Base-by-base conservation (phyloP, 2,797 vertebrate species). In the Mus minutoides region DNA sequence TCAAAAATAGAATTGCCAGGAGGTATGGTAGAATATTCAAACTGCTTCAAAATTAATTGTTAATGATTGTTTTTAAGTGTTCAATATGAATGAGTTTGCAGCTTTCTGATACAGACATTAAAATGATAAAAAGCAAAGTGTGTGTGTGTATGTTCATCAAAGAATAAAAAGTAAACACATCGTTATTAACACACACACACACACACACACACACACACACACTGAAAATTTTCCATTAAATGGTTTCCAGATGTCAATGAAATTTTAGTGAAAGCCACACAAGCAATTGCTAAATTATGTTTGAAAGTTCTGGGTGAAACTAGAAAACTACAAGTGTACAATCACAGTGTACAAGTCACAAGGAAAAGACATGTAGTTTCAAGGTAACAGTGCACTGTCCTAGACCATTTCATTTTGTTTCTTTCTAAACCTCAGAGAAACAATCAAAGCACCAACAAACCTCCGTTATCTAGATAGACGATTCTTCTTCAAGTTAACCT, bases 181-280 rank as follows among this genome's bases (percentile, higher is more conserved):
- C 37, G n/a, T 37, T 37, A 71, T 71, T 71, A 71, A 10, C 34
- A n/a, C 16, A n/a, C 6, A 69, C 26, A 62, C 10, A 62, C 26
- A 13, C 11, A 85, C 12, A 52, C 40, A 10, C 34, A n/a, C 16
- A n/a, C 6, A n/a, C 3, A 64, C 29, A 13, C 6, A 85, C 12
- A 52, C 43, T 13, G 34, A 64, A 34, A 34, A 17, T 24, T 49
- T 22, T 52, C 34, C 9, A 54, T n/a, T 54, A 92, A 98, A 97
- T 98, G 97, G 96, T 67, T 77, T 92, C 71, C 93, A 89, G 98
- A 98, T 98, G 97, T 97, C 96, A 98, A 98, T 98, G 93, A 98
- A 95, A 76, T 97, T 97, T 98, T 97, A 98, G 93, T 54, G 64
- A 90, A 85, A 97, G 97, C 90, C 82, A 97, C 95, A 97, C 83